Evolutionary conservation across 2,888 invertebrate genomes (phyloP), one percentile per base, ranked within the genome.

Genomic region (Hirtodrosophila duncani): DNA sequence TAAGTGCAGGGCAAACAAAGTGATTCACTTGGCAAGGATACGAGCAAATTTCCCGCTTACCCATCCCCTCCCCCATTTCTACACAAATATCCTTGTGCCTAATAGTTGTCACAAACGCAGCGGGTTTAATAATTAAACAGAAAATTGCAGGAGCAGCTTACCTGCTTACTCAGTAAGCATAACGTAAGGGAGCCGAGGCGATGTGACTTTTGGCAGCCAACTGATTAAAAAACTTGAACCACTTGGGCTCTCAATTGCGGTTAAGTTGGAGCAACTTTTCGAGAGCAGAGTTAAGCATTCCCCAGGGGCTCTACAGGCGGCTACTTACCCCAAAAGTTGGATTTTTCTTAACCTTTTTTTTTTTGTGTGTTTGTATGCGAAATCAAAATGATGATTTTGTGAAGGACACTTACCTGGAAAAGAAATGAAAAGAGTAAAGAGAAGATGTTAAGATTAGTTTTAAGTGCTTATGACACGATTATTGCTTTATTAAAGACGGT

Each of bases 1-100:
- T 79, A 79, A 75, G 80, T 60, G 67, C 46, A 59, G 42, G 55
- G 63, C 67, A 71, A 70, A 70, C 80, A 71, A 79, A 53, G 63
- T 52, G 50, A 44, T 55, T 64, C 45, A 41, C 38, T 42, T 36
- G 44, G 13, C 27, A 16, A 23, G 9, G 27, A 14, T 27, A 13
- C 44, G 13, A 18, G 26, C 17, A n/a, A n/a, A n/a, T n/a, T n/a
- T n/a, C n/a, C n/a, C n/a, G n/a, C n/a, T n/a, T n/a, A n/a, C n/a
- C n/a, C n/a, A n/a, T n/a, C n/a, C n/a, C n/a, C 13, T 1, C 10
- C n/a, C 8, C 3, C 7, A 17, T n/a, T n/a, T n/a, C n/a, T n/a
- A n/a, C n/a, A n/a, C n/a, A n/a, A n/a, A n/a, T n/a, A 63, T 50
- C 57, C 46, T 74, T 72, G 42, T 27, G 41, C 43, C 45, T 45